Evolutionary conservation across 2,797 vertebrate genomes (phyloP).

Genomic region (Ficedula albicollis): DNA sequence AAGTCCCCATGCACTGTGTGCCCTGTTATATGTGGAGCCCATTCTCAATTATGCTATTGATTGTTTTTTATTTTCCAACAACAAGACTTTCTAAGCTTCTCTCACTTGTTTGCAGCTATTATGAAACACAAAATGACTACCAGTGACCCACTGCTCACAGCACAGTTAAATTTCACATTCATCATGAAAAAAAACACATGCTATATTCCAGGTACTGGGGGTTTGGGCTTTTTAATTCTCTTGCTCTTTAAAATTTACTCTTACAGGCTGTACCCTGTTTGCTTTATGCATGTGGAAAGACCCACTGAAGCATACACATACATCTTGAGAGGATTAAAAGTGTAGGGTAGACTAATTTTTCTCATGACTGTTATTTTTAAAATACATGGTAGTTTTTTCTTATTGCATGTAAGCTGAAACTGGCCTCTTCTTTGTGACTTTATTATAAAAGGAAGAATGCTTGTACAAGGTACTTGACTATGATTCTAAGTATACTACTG

Average conservation of each 20-base stretch:
- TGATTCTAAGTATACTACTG: background rate
- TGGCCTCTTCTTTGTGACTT: background rate
- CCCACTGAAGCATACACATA: background rate
- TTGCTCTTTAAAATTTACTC: background rate
- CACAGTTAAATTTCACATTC: background rate
- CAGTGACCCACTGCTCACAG: background rate
- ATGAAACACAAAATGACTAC: background rate
- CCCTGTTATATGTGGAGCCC: rapidly evolving
- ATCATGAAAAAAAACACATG: background rate
- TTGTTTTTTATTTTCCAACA: background rate
- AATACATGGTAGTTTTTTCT: background rate
- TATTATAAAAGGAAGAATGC: background rate
- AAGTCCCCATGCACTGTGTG: background rate
- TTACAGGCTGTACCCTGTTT: background rate
- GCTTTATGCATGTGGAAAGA: background rate
- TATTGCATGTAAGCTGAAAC: background rate
- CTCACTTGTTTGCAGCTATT: background rate
- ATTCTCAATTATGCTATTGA: background rate
- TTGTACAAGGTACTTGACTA: background rate
- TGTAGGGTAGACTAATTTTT: background rate
- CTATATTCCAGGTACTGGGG: background rate
- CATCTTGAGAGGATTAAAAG: background rate
- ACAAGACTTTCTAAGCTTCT: background rate
- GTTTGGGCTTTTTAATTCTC: background rate
- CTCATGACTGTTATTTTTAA: background rate